Base-by-base conservation (phyloP, 2,888 invertebrate genomes). In the Ophion ellenae region DNA sequence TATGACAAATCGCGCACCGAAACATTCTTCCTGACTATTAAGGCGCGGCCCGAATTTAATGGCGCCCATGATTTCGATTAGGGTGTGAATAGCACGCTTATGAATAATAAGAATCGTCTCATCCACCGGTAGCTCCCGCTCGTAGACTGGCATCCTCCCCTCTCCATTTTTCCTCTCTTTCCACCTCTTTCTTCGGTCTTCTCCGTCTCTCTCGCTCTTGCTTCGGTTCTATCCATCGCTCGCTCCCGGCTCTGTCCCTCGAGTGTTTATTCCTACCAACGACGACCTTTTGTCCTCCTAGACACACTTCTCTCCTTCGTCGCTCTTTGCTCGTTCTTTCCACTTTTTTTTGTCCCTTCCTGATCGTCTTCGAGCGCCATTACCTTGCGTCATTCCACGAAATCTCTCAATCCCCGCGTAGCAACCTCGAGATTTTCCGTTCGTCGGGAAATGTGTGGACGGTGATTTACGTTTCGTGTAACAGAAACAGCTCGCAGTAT, bases 21-120 rank as follows among this genome's bases (percentile, higher is more conserved):
- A 87, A 89, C 89, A 90, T 89, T 88, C 87, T 89, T 83, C 90
- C 88, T 89, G 90, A 89, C 89, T 90, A 91, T 91, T 91, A 91
- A 91, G 91, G 91, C 89, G 91, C 91, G 90, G 90, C 89, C 86
- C 87, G 87, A 89, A 90, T 91, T 91, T 91, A 91, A 91, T 91
- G 91, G 91, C 90, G 90, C 90, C 89, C 90, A 88, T 90, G 90
- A 91, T 89, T 89, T 88, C 88, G 88, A 88, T 91, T 90, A 91
- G 90, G 89, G 86, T 82, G 88, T 86, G 90, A 91, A 91, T 89
- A 87, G 88, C 86, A 83, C 87, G 89, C 90, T 90, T 88, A 89
- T 90, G 88, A 89, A 89, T 89, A 89, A 90, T 88, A 85, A 83
- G 66, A 83, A 88, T 85, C 81, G 47, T 81, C 81, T 81, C 74